phyloP scores from a whole-genome alignment of 92 coral and sea anemone genomes.

The Porites rus region DNA sequence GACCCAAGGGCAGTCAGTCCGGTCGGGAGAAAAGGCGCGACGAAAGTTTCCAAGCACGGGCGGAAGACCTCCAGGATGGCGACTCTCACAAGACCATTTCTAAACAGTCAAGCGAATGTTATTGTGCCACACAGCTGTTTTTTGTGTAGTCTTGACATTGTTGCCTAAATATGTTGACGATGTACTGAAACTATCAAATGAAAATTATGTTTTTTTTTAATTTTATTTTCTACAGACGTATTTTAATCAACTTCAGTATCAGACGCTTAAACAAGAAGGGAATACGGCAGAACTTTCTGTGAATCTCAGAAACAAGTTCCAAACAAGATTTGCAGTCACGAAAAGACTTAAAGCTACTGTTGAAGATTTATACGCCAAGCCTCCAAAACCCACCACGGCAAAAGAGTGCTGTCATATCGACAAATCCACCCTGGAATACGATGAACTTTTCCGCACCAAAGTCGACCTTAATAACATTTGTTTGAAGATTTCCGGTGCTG shows the following conservation, averaged over 20 bases:
- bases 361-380: constrained; percentile 36
- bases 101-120: too few relatives aligned
- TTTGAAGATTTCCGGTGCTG: constrained; percentile 21
- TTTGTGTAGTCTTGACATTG: too few relatives aligned
- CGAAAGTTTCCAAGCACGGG: too few relatives aligned
- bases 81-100: too few relatives aligned
- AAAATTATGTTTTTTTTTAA: background rate
- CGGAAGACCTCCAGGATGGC: too few relatives aligned
- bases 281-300: constrained; percentile 28
- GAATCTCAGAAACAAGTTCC: constrained; percentile 37
- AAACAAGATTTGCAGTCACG: constrained; percentile 34
- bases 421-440: constrained; percentile 21
- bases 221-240: constrained; percentile 19
- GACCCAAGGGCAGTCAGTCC: too few relatives aligned
- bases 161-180: too few relatives aligned
- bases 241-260: constrained; percentile 26
- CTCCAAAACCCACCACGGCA: background rate
- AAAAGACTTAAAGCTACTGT: constrained; percentile 29
- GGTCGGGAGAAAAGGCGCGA: too few relatives aligned
- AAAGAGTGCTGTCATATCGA: constrained; percentile 48
- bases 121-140: too few relatives aligned
- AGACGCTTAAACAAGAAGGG: constrained; percentile 15
- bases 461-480: constrained; percentile 33
- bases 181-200: too few relatives aligned
- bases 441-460: constrained; percentile 43